phyloP scores from a whole-genome alignment of 2,113 vertebrate genomes.

The Phoenicopterus ruber region DNA sequence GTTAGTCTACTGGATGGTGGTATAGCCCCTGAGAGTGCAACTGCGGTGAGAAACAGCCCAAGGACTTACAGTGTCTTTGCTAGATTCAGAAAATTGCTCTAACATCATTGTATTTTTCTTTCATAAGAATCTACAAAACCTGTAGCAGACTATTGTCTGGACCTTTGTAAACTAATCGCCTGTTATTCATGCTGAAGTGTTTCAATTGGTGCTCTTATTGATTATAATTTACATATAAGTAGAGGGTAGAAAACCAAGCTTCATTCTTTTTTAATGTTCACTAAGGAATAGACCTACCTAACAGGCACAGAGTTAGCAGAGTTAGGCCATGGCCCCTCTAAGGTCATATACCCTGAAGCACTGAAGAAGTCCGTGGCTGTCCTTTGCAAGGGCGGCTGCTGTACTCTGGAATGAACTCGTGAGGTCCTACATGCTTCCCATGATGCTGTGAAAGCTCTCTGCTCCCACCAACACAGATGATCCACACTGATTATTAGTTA shows the following conservation, averaged over 20 bases:
- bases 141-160: not conserved
- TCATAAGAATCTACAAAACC: not conserved
- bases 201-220: not conserved
- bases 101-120: not conserved
- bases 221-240: not conserved
- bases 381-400: not conserved
- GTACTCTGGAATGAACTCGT: fast-evolving
- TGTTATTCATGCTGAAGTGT: not conserved
- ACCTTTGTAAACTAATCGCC: not conserved
- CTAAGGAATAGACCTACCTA: not conserved
- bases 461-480: not conserved
- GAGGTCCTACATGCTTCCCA: not conserved
- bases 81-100: not conserved
- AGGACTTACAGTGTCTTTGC: not conserved
- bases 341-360: not conserved
- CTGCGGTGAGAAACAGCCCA: not conserved
- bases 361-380: not conserved
- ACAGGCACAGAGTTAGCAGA: not conserved
- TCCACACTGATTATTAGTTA: not conserved
- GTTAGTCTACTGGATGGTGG: not conserved
- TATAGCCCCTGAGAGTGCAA: not conserved
- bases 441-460: not conserved
- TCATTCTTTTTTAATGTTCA: not conserved
- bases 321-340: fast-evolving
- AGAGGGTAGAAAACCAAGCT: not conserved